Evolutionary conservation across 2,888 invertebrate genomes (phyloP), one percentile per base, ranked within the genome.

Genomic region (Andrena minutula): DNA sequence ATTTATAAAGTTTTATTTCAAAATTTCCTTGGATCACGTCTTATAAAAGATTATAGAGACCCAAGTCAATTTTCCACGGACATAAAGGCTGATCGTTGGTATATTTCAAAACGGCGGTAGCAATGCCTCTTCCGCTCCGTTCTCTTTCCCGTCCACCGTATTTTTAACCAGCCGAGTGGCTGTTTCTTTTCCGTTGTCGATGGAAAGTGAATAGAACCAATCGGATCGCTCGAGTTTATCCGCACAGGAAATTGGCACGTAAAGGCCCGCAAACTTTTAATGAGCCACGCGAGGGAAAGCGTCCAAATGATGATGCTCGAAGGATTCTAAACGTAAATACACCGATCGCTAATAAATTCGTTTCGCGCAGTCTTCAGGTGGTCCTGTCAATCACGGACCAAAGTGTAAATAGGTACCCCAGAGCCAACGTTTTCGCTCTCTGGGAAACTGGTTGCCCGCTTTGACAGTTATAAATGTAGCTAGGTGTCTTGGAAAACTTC

Each of bases 1-100:
- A 91, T 92, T 90, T 89, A 91, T 90, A 89, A 85, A 79, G 49
- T 73, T 82, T 82, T 66, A 81, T 61, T 77, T 75, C 70, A 73
- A 84, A 79, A 75, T 79, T 56, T 58, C 49, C 47, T 73, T 61
- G 70, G 32, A 73, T 74, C 76, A 5, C 10, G 71, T 61, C 47
- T 69, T 61, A 66, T 63, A 68, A 51, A 28, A 58, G 65, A 63
- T 69, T 65, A 32, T 12, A 79, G 12, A 56, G 6, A 4, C 8
- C 1, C 41, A 23, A 30, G 32, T 28, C 51, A n/a, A 79, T 66
- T 69, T 58, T n/a, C 53, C 2, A 16, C 69, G 63, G 28, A 12
- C 35, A 32, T 26, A 49, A 49, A 66, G 8, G 23, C 1, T 10
- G 28, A 30, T 16, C 23, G 26, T 58, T 35, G 2, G 26, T 51